A percentile compares a stretch with the other conserved stretches of the same genome.
phyloP scores from a whole-genome alignment of 2,888 invertebrate species.

The Stratiomys singularior region DNA sequence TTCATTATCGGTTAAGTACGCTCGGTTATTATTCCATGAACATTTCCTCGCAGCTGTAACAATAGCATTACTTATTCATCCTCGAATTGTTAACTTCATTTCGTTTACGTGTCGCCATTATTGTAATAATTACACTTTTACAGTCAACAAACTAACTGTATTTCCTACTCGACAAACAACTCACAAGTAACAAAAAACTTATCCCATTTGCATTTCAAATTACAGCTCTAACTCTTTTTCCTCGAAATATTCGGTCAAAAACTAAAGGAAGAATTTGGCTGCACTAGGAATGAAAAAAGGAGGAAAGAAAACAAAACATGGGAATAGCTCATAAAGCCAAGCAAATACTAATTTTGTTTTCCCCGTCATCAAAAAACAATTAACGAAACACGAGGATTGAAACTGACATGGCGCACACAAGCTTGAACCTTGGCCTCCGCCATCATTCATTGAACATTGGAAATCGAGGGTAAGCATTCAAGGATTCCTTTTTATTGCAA shows the following conservation, averaged over 20 bases:
- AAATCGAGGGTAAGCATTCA: not conserved
- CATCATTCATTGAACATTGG: not conserved
- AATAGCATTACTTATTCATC: conserved; percentile 7
- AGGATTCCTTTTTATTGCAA: too few species aligned
- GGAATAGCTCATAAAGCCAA: conserved; percentile 24
- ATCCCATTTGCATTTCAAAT: conserved; percentile 19
- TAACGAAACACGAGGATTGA: conserved; percentile 9
- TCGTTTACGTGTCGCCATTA: conserved; percentile 31
- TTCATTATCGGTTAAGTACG: not conserved
- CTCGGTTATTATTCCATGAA: conserved; percentile 4
- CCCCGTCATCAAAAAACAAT: conserved; percentile 46
- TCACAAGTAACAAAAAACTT: conserved; percentile 6
- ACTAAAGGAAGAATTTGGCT: not conserved
- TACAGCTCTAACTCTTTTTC: not conserved
- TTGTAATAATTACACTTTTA: conserved; percentile 30
- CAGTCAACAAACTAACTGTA: conserved; percentile 11
- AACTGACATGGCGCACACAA: conserved; percentile 17
- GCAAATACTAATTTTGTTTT: conserved; percentile 38
- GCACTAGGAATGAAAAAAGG: not conserved
- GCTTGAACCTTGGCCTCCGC: not conserved
- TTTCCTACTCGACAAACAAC: not conserved
- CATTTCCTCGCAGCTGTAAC: conserved; percentile 16
- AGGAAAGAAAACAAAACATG: not conserved
- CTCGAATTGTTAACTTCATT: conserved; percentile 24
- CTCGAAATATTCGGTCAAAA: not conserved